A percentile compares a stretch with the other conserved stretches of the same genome.
These are phyloP conservation scores for Ashinkailepas kermadecensis DNA, from an alignment of 2,888 invertebrate species.

Conservation along the genomic window DNA sequence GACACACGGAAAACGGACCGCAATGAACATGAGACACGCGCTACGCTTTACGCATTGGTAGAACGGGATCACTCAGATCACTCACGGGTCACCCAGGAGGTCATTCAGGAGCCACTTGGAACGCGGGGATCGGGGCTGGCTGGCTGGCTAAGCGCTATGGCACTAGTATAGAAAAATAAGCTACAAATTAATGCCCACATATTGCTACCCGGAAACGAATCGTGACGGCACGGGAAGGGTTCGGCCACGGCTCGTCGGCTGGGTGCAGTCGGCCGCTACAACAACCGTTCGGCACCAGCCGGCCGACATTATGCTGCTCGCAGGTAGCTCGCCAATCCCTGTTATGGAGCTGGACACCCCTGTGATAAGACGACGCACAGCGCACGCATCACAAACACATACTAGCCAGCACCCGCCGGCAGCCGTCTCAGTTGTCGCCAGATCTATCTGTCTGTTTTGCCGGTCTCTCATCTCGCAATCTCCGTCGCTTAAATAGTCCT, in stretches of 20 bases:
- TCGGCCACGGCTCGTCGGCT: neutral
- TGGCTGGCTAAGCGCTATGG: neutral
- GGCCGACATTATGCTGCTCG: neutral
- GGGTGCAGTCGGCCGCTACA: too few relatives aligned
- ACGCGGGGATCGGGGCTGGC: too few relatives aligned
- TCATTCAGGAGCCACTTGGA: too few relatives aligned
- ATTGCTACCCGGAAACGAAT: conserved; percentile 17
- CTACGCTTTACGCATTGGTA: too few relatives aligned
- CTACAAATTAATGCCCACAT: conserved; percentile 22
- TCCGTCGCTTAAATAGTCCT: too few relatives aligned
- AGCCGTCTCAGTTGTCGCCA: too few relatives aligned
- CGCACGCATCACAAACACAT: neutral
- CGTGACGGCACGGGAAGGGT: neutral
- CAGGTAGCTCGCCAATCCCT: neutral
- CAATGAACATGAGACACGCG: neutral
- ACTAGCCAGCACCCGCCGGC: neutral
- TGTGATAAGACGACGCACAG: neutral
- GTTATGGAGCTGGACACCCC: conserved; percentile 3
- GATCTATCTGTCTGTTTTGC: too few relatives aligned
- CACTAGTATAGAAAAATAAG: conserved; percentile 19
- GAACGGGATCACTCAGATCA: too few relatives aligned
- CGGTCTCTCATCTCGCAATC: too few relatives aligned
- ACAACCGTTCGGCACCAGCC: neutral
- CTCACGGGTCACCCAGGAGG: too few relatives aligned
- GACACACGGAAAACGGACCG: neutral